Evolutionary conservation across 2,113 vertebrate genomes (phyloP).

Genomic region (Sinocyclocheilus rhinocerous): DNA sequence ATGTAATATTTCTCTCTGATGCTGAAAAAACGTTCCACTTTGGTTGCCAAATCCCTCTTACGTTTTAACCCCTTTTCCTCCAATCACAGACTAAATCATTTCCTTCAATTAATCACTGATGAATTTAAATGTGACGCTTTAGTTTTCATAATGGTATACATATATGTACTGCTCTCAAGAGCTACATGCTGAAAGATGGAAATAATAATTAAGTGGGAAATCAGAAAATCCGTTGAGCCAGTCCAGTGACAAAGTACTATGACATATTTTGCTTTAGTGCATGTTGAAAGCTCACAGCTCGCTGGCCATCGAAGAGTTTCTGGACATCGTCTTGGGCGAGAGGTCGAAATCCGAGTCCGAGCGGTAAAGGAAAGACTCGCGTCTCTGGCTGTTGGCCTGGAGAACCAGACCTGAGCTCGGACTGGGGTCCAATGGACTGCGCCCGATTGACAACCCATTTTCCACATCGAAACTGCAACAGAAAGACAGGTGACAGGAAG

Average conservation of each 20-base stretch:
- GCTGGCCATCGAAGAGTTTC: slow-evolving; percentile 89
- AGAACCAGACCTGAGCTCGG: slow-evolving; percentile 81
- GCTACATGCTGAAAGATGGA: not conserved
- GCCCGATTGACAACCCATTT: slow-evolving; percentile 83
- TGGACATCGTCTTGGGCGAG: slow-evolving; percentile 88
- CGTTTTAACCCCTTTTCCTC: not conserved
- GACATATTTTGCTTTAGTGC: slow-evolving; percentile 2
- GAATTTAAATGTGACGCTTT: not conserved
- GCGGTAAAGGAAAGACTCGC: slow-evolving; percentile 94
- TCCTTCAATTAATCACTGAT: not conserved
- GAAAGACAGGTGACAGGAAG: not conserved
- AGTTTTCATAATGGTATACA: not conserved
- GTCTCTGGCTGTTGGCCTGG: slow-evolving; percentile 85
- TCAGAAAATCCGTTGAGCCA: not conserved
- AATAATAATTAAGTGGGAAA: not conserved
- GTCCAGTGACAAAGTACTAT: not conserved
- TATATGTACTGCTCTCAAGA: not conserved
- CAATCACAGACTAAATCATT: not conserved
- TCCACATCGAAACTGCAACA: slow-evolving; percentile 88
- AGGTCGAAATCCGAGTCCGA: slow-evolving; percentile 93
- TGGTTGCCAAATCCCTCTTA: not conserved
- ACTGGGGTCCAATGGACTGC: slow-evolving; percentile 81
- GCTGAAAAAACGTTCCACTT: not conserved
- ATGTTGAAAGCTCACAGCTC: slow-evolving; percentile 83
- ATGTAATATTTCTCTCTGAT: not conserved